Base-by-base conservation (phyloP, 37 sponge, comb jelly and placozoan genomes). In the Hormiphora californensis region DNA sequence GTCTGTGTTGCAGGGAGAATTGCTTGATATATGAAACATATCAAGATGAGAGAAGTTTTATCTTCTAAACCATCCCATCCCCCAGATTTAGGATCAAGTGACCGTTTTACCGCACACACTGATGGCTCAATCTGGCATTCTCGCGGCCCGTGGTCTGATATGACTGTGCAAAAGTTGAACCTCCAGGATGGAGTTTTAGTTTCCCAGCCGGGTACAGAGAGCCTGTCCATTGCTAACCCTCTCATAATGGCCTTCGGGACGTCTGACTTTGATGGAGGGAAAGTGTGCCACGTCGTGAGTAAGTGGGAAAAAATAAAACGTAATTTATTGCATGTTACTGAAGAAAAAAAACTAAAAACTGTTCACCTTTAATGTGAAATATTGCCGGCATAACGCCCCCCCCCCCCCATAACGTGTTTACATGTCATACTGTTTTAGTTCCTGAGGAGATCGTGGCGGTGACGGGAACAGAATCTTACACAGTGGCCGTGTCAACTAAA, bases 201-300 rank as follows among this genome's bases (percentile, higher is more conserved):
- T 73, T 36, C 81, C 41, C 35, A 23, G 28, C 21, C 7, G 4
- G 2, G 19, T 3, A 19, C 1, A 3, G 35, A 73, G 28, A n/a
- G 21, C 19, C 81, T 73, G 22, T 73, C 81, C 38, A 46, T 73
- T 0, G 43, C 81, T 4, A 73, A n/a, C 27, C 81, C 81, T 0
- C 30, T 36, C 1, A 46, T 73, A 0, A 23, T 32, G 44, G 81
- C 81, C 0, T 73, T 73, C 25, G 81, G 81, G n/a, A 43, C 81
- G 8, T 43, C 36, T 73, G 81, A 22, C 43, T 73, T 43, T 33
- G 81, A 73, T 73, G 38, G 81, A 23, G 81, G 43, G 81, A 73
- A 73, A 36, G 17, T 73, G 44, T 73, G 81, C 22, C 81, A 73
- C 25, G 36, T 28, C 23, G 81, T 73, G 25, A 46, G 81, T 73